Evolutionary conservation across 2,888 invertebrate genomes (phyloP), one percentile per base, ranked within the genome.

Genomic region (Cenopis cana): DNA sequence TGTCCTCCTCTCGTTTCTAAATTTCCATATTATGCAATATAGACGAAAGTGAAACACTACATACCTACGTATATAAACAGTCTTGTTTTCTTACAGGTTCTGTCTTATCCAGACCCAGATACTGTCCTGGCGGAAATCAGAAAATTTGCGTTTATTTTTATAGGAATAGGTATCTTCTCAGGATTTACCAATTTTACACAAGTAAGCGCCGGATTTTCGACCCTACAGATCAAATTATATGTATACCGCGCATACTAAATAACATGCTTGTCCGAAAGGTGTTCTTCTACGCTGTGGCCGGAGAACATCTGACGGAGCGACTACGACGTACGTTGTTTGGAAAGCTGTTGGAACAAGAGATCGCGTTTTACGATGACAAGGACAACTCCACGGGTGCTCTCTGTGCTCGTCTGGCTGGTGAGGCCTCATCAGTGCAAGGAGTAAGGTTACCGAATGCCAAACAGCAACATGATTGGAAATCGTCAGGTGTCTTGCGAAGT

Each of bases 341-440:
- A 62, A 94, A 95, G 4, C 94, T 97, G 88, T 82, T 98, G 1
- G 90, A 92, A 74, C 97, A 97, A 87, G 97, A 97, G 83, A 94
- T 96, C 72, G 95, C 94, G 2, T 97, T 96, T 94, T 97, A 95
- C 82, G 97, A 97, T 79, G 94, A 96, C 74, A 95, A 95, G 74
- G 88, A 94, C 50, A 96, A 97, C 81, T 95, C 96, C 0, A 96
- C 96, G 0, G 97, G 97, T 0, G 95, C 96, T 2, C 89, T 97
- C 0, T 96, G 96, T 79, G 95, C 97, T 0, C 94, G 95, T 71
- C 90, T 97, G 8, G 96, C 97, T 0, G 95, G 96, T 0, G 97
- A 97, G 89, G 96, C 97, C 0, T 95, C 97, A 0, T 94, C 95
- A 67, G 96, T 97, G 0, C 97, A 97, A 91, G 97, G 97, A 78